Base-by-base conservation (phyloP, 2,113 vertebrate genomes). In the Trogon surrucura region DNA sequence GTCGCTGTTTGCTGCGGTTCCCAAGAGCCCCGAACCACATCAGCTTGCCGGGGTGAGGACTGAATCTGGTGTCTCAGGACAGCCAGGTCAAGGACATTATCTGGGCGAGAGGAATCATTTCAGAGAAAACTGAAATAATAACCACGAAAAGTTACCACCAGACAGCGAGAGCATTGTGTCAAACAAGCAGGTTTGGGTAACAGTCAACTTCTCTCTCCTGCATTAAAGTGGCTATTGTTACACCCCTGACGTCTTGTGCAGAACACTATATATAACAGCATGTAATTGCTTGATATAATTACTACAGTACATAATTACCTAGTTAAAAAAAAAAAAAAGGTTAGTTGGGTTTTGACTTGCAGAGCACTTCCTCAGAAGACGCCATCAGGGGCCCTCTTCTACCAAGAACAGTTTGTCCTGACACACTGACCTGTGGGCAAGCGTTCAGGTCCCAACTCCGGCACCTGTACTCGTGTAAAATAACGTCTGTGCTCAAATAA, bases 1-100 rank as follows among this genome's bases (percentile, higher is more conserved):
- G 14, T 9, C 0, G 0, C 47, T 51, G 16, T 54, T 78, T 48
- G 41, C 54, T 87, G 56, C 0, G 0, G 9, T 61, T 85, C 5
- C 27, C 1, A 0, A 74, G 61, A 38, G 18, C 25, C 71, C 26
- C 29, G n/a, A 47, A 70, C 8, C 30, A 78, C 0, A 0, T 10
- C 25, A 38, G 61, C 29, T 44, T 67, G 32, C 19, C 5, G 0
- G 27, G 7, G 6, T 17, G 32, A 87, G 56, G 56, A 66, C 22
- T 79, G 53, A 94, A 64, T 27, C 30, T 34, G 17, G 7, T 8
- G 22, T 79, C 44, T 71, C 53, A 64, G 23, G 13, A 38, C 10
- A 47, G 89, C 29, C 41, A 77, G 65, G 45, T 1, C 34, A 0
- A 2, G 61, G 85, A 75, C 66, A 18, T 4, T 41, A 32, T 64